Evolutionary conservation across 1,140 invertebrate species (phyloP), one percentile per base, ranked within the genome.

Genomic region (Delia radicum): DNA sequence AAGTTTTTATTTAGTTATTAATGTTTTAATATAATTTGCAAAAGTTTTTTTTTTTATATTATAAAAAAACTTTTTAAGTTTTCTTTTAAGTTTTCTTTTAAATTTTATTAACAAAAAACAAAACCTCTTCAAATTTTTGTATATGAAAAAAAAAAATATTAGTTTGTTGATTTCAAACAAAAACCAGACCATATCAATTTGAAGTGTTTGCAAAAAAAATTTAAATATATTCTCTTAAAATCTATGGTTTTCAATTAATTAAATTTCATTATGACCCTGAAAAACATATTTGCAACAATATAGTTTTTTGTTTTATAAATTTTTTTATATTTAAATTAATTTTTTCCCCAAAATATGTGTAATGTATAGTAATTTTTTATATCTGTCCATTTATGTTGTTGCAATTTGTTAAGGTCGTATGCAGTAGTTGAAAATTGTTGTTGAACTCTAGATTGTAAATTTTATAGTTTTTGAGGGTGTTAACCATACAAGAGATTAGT

Each of bases 201-300:
- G 28, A 13, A 65, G 33, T 63, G 26, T 65, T 65, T 13, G 33
- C 13, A 10, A 10, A 28, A 65, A 15, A 29, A 67, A 63, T 10
- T 15, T 55, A 4, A 63, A 27, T 13, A 37, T 13, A 13, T 37
- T 37, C 33, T 10, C 8, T 10, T 37, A 33, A 31, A 67, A 67
- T 75, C 46, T 67, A 18, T 46, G 27, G 33, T 75, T 28, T 46
- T 48, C 42, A 46, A 46, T 73, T 55, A 73, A 55, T 73, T 73
- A 55, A 31, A n/a, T 26, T 33, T 67, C 29, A 31, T 67, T 31
- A 67, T 67, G 63, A 67, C 63, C 63, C 63, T 67, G 63, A 67
- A 31, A 33, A 48, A n/a, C 15, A 33, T 33, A 33, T 33, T 33
- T 33, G 13, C 33, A 33, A 12, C 1, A 33, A 3, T 10, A 1